Evolutionary conservation across 53 echinoderm and acorn worm species (phyloP), one percentile per base, ranked within the genome.

Genomic region (Astropecten irregularis): DNA sequence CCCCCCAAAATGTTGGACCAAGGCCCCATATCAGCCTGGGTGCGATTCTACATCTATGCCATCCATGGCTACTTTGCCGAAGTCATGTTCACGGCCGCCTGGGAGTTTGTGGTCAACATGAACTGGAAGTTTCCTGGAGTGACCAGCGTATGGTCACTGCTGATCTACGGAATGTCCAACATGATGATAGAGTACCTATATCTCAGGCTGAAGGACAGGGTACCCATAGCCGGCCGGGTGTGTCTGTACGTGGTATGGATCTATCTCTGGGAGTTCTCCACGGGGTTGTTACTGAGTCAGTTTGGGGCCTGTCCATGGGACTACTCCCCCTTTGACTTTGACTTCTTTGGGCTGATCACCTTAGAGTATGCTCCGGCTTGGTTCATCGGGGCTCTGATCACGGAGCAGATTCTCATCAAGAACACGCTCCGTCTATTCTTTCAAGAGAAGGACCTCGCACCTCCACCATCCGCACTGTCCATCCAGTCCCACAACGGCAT

Each of bases 271-370:
- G 97, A 96, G 73, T 96, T 96, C 66, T 88, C 92, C 7, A 94
- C 97, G 14, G 97, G 97, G 31, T 54, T 93, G 3, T 31, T 96
- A 0, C 83, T 96, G 33, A 68, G 84, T 14, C 97, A 96, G 68
- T 92, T 96, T 29, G 87, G 92, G 39, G 97, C 97, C 31, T 96
- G 97, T 46, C 97, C 97, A 0, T 96, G 97, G 97, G 97, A 96
- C 86, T 96, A 96, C 68, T 88, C 97, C 9, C 97, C 97, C 8
- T 96, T 96, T 68, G 97, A 96, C 65, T 93, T 91, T 86, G 73
- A 96, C 51, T 96, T 96, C 83, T 89, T 96, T 20, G 97, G 97
- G 22, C 84, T 96, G 0, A 88, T 96, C 31, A 96, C 97, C 5
- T 76, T 96, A 53, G 97, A 96, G 89, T 96, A 96, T 71, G 91